These are phyloP conservation scores for Callipepla squamata DNA, from an alignment of 2,113 vertebrate species.

Conservation along the genomic window DNA sequence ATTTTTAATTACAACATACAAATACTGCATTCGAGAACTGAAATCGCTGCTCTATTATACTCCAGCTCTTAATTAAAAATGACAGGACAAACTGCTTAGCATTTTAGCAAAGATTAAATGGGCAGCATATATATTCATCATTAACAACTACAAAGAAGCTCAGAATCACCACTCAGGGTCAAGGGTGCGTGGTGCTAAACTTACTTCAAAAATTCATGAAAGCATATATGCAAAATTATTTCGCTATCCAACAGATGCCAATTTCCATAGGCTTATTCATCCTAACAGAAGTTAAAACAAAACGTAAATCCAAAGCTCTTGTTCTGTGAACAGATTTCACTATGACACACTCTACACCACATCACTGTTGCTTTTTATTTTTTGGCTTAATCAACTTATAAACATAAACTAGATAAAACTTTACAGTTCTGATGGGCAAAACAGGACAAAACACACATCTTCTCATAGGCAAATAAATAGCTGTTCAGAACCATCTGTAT, in stretches of 20 bases:
- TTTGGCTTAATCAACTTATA: background rate
- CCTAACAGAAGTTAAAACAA: background rate
- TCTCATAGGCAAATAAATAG: background rate
- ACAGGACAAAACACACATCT: background rate
- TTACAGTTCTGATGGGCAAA: background rate
- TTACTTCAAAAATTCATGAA: background rate
- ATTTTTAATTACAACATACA: slow-evolving; percentile 10
- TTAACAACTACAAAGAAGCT: background rate
- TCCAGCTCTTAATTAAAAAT: background rate
- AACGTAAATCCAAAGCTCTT: background rate
- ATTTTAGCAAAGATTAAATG: background rate
- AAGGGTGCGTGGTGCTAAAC: background rate
- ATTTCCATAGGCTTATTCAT: background rate
- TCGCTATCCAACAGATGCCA: background rate
- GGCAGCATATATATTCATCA: background rate
- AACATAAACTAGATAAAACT: background rate
- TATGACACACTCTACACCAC: background rate
- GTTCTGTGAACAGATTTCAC: background rate
- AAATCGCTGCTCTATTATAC: background rate
- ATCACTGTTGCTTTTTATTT: background rate
- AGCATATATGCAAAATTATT: background rate
- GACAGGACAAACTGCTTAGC: background rate
- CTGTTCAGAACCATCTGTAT: background rate
- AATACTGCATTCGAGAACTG: background rate
- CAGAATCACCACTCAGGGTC: background rate